Percentiles rank a stretch among this genome's conserved stretches.
These are phyloP conservation scores for Drusus annulatus DNA, from an alignment of 1,140 invertebrate genomes.

Conservation along the genomic window DNA sequence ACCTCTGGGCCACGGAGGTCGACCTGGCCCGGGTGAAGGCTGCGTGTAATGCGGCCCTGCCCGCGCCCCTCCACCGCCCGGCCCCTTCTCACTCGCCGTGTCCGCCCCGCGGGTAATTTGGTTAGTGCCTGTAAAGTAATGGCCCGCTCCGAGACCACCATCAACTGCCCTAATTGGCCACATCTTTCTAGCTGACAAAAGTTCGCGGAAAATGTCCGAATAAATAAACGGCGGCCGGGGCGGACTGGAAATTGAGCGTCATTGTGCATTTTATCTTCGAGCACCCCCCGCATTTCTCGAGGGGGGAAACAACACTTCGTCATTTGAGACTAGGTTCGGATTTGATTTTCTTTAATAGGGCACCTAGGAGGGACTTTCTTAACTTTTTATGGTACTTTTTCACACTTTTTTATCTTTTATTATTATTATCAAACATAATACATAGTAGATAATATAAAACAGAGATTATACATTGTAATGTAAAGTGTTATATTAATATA, in stretches of 20 bases:
- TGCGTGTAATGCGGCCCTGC: neutral
- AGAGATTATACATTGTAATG: too few species aligned
- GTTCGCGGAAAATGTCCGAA: slow-evolving; percentile 48
- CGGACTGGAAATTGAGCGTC: slow-evolving; percentile 4
- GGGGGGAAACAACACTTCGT: too few species aligned
- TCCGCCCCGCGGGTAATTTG: slow-evolving; percentile 56
- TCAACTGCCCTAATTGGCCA: slow-evolving; percentile 59
- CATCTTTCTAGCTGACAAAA: slow-evolving; percentile 60
- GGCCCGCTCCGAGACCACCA: slow-evolving; percentile 55
- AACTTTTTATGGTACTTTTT: too few species aligned
- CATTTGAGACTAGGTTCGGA: too few species aligned
- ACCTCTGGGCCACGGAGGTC: too few species aligned
- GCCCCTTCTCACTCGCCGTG: neutral
- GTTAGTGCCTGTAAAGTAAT: slow-evolving; percentile 59
- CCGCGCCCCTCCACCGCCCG: neutral
- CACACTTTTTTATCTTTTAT: too few species aligned
- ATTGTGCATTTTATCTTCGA: slow-evolving; percentile 24
- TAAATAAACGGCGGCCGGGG: slow-evolving; percentile 30
- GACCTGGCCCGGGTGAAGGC: too few species aligned
- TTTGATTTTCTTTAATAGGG: too few species aligned
- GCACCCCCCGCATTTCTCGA: neutral
- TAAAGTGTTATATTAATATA: too few species aligned
- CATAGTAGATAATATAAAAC: too few species aligned
- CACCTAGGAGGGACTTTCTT: too few species aligned
- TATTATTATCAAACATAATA: too few species aligned